Percentiles rank a stretch among this genome's conserved stretches.
phyloP scores from a whole-genome alignment of 2,113 vertebrate genomes.

The Mugil cephalus region DNA sequence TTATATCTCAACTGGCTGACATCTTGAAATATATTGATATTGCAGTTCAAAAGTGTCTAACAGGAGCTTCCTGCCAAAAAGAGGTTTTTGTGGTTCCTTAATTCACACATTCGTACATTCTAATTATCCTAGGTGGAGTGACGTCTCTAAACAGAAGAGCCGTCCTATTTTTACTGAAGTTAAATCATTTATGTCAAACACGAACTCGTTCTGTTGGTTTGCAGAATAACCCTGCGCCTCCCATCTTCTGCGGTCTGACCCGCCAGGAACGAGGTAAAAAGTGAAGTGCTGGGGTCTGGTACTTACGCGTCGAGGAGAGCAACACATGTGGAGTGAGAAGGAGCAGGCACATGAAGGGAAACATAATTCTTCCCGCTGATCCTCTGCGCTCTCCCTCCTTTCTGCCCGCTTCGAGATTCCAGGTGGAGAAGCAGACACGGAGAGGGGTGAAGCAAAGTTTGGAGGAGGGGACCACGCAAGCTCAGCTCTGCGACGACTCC shows the following conservation, averaged over 20 bases:
- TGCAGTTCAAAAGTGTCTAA: no score
- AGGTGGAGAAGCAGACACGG: background rate
- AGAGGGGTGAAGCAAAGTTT: background rate
- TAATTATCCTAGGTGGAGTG: constrained; percentile 14
- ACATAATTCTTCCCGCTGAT: constrained; percentile 45
- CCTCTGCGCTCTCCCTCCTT: background rate
- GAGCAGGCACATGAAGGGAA: constrained; percentile 57
- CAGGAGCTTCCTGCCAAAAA: no score
- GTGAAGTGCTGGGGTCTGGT: constrained; percentile 18
- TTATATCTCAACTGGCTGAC: no score
- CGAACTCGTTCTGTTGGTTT: background rate
- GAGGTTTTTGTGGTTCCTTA: background rate
- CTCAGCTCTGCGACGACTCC: constrained; percentile 14
- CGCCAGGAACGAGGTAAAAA: background rate
- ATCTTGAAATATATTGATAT: no score
- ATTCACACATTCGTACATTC: no score
- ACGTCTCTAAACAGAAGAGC: background rate
- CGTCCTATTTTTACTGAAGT: background rate
- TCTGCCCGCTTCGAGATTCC: constrained; percentile 15
- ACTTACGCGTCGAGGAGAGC: constrained; percentile 78
- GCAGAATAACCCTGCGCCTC: background rate
- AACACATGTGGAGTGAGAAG: constrained; percentile 66
- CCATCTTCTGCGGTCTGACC: background rate
- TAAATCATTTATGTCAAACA: background rate
- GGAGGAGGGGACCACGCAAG: constrained; percentile 14